These are phyloP conservation scores for Tetranychus piercei DNA, from an alignment of 2,888 invertebrate genomes.

Conservation along the genomic window DNA sequence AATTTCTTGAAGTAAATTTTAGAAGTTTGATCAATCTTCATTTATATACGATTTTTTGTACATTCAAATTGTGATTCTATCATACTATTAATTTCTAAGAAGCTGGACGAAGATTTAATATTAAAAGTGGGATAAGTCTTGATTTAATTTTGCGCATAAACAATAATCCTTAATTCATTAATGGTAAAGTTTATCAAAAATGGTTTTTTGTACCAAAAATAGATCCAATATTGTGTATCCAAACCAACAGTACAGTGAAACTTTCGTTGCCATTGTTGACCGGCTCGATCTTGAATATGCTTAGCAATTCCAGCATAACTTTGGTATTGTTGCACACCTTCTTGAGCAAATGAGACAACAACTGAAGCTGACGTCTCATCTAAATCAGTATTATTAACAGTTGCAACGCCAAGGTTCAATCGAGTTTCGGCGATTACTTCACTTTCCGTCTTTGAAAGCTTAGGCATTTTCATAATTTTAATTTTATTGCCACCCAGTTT, in stretches of 20 bases:
- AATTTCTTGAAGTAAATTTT: too few species aligned
- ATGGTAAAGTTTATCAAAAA: background rate
- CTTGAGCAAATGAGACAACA: background rate
- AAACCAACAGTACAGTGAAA: background rate
- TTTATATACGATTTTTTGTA: too few species aligned
- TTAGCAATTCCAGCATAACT: conserved; percentile 4
- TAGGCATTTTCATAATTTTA: background rate
- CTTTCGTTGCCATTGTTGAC: background rate
- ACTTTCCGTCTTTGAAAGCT: background rate
- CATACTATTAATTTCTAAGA: too few species aligned
- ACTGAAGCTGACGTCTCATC: background rate
- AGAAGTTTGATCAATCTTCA: too few species aligned
- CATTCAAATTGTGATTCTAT: too few species aligned
- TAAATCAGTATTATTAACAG: background rate
- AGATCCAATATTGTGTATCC: conserved; percentile 7
- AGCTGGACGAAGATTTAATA: too few species aligned
- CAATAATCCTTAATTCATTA: background rate
- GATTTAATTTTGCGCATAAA: background rate
- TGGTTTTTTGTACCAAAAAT: background rate
- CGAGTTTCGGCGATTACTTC: background rate
- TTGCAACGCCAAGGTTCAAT: background rate
- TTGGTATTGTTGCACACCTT: background rate
- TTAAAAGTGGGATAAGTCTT: background rate
- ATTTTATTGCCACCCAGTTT: background rate
- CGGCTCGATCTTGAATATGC: background rate